Conservation (phyloP, 2,797 vertebrate genomes). For the Epinephelus coioides region DNA sequence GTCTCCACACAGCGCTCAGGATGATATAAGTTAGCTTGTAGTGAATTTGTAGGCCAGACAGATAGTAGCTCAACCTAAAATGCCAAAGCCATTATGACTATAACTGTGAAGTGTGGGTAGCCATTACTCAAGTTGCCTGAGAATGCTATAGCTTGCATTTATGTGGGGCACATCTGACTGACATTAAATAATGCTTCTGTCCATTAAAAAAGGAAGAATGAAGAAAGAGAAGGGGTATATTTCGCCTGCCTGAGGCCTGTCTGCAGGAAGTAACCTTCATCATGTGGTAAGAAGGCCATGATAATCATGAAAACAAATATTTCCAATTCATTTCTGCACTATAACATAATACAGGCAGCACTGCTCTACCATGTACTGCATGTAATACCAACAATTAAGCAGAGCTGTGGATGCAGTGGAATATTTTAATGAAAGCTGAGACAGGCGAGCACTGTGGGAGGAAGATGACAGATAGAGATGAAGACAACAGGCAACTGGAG, state of each 20-base stretch:
- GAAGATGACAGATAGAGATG: conserved; percentile 46
- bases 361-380: not conserved
- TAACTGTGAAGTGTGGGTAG: conserved; percentile 32
- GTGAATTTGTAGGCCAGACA: conserved; percentile 32
- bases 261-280: conserved; percentile 12
- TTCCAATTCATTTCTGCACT: not conserved
- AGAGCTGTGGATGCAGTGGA: conserved; percentile 5
- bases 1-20: not conserved
- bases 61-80: conserved; percentile 45
- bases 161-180: conserved; percentile 5
- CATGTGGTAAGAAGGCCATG: not conserved
- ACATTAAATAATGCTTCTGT: conserved; percentile 17
- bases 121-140: conserved; percentile 3
- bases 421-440: conserved; percentile 44
- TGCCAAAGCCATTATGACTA: conserved; percentile 37
- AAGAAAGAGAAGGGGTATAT: not conserved
- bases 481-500: conserved; percentile 43
- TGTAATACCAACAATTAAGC: not conserved
- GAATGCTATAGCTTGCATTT: conserved; percentile 9
- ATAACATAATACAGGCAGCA: not conserved
- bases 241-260: not conserved
- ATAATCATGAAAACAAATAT: not conserved
- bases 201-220: conserved; percentile 2
- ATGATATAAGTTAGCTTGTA: conserved; percentile 8
- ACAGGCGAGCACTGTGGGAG: conserved; percentile 47